Evolutionary conservation across 2,888 invertebrate genomes (phyloP), one percentile per base, ranked within the genome.

Genomic region (Heliconius cydno): DNA sequence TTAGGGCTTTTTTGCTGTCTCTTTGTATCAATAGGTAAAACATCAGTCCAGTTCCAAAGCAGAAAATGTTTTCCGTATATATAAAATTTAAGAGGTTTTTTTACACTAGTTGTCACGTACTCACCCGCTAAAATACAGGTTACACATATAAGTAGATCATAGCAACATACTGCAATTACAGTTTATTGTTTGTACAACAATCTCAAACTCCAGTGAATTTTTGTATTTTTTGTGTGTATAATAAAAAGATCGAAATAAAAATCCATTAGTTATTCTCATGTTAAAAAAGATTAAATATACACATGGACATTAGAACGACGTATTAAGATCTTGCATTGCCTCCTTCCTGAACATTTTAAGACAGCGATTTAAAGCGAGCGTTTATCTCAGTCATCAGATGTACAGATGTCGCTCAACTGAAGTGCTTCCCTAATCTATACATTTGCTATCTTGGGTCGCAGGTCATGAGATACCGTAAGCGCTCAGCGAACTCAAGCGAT

Each of bases 401-500:
- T 80, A 80, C 80, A 80, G 77, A 80, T 80, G 80, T 80, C 80
- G 80, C 80, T 78, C 78, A 68, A 68, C 76, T 83, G 77, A 79
- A 87, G 86, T 86, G 87, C 89, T 88, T 88, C 87, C 88, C 87
- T 92, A 91, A 91, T 92, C 91, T 91, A 85, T 88, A 87, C 87
- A 84, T 85, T 86, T 88, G 85, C 88, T 92, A 91, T 92, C 92
- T 89, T 84, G 87, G 92, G 91, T 91, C 92, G 90, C 87, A 92
- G 92, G 92, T 92, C 91, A 91, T 83, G 76, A 87, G 90, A 92
- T 92, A 92, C 92, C 92, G 92, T 91, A 91, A 91, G 87, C 84
- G 84, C 83, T 84, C 81, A 83, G 74, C 82, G 81, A 82, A 79
- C 78, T 38, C 86, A 83, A 83, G 83, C 86, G 81, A 88, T 84